These are phyloP conservation scores for Chiroxiphia lanceolata DNA, from an alignment of 2,797 vertebrate species.

Conservation along the genomic window DNA sequence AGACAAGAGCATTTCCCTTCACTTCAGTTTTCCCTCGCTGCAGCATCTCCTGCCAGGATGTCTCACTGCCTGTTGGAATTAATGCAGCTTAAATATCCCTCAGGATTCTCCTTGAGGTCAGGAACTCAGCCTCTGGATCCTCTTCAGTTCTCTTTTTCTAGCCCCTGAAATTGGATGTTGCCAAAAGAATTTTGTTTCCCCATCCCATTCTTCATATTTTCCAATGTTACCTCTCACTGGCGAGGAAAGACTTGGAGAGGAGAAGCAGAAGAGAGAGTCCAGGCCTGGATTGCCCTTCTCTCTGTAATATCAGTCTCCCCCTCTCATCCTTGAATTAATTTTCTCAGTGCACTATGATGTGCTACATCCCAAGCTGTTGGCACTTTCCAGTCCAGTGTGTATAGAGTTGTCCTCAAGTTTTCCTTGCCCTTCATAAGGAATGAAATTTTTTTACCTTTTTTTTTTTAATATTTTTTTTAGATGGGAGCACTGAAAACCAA, in stretches of 20 bases:
- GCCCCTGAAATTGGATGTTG: conserved; percentile 30
- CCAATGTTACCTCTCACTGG: conserved; percentile 44
- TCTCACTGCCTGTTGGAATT: conserved; percentile 45
- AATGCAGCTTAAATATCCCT: conserved; percentile 55
- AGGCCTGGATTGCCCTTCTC: not conserved
- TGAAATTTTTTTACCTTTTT: not conserved
- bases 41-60: conserved; percentile 53
- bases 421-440: not conserved
- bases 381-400: not conserved
- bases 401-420: not conserved
- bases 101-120: conserved; percentile 54
- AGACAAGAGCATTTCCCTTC: conserved; percentile 37
- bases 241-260: conserved; percentile 1
- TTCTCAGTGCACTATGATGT: not conserved
- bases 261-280: not conserved
- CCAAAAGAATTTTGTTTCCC: conserved; percentile 38
- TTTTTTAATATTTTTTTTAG: no score
- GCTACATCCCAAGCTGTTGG: not conserved
- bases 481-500: not conserved
- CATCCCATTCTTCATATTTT: conserved; percentile 52
- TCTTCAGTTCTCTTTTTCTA: conserved; percentile 37
- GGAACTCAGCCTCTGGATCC: conserved; percentile 54
- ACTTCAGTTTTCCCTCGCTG: not conserved
- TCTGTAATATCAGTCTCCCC: not conserved
- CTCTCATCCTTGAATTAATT: not conserved